Evolutionary conservation across 2,113 vertebrate species (phyloP), one percentile per base, ranked within the genome.

Genomic region (Burhinus bistriatus): DNA sequence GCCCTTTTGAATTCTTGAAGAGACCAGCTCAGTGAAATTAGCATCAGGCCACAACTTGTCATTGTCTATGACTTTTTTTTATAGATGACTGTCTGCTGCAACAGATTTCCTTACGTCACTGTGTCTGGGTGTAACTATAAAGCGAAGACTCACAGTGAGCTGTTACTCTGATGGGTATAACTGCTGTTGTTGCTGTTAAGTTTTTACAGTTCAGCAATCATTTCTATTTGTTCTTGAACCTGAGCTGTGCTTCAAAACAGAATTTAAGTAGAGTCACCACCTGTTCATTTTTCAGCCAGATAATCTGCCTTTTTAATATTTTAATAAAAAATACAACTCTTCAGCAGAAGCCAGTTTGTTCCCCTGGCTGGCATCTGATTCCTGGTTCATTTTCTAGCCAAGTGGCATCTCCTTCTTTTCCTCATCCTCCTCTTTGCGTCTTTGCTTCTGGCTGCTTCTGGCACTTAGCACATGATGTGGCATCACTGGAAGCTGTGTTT

Each of bases 221-320:
- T 83, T 95, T 81, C 76, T 92, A 6, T 86, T 88, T 0, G 0
- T 66, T 91, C 65, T 81, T 90, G 64, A 94, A 62, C 94, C 73
- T 89, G 80, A 65, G 59, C 64, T 72, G 47, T 91, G 57, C 81
- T 90, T 95, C 72, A 94, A 88, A 95, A 51, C 23, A 72, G 55
- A 65, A 85, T 94, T 92, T 88, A 97, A 96, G 86, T 82, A 61
- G 32, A 93, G 65, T 87, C 58, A 70, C 90, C 90, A 95, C 91
- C 93, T 97, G 91, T 93, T 97, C 80, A 69, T 93, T 94, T 96
- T 94, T 93, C 94, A 95, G 87, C 57, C 85, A 95, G 95, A 44
- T 92, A 96, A 91, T 93, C 92, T 96, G 87, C 36, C 85, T 97
- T 93, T 95, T 45, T 5, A 88, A 89, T 90, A 38, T 89, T 89